Evolutionary conservation across 1,140 invertebrate genomes (phyloP), one percentile per base, ranked within the genome.

Genomic region (Scaptomyza hsui): DNA sequence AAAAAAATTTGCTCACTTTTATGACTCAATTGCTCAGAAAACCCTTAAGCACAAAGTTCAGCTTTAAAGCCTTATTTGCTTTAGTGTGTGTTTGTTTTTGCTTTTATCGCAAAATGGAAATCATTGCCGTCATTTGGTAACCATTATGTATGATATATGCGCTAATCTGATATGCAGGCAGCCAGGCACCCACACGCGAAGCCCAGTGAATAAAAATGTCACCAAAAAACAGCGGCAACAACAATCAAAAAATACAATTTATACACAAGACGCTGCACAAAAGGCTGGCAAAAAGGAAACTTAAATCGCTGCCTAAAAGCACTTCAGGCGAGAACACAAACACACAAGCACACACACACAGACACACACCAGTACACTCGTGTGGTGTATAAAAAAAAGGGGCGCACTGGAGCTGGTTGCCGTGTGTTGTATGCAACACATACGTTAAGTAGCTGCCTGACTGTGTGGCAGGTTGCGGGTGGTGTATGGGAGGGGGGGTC

Each of bases 101-200:
- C 47, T 55, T 47, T 61, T 80, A 85, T 78, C 81, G 70, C 59
- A 44, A 72, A 88, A 81, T 88, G 78, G 82, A 86, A 86, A 86
- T 86, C 77, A 88, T 86, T 88, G 81, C 77, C 81, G 81, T 81
- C 81, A 81, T 85, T 85, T 77, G 81, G 77, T 71, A 86, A 49
- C 81, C 81, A 85, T 86, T 85, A 85, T 48, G 70, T 77, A 85
- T 86, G 81, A 85, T 85, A 85, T 85, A 85, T 86, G 73, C 81
- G 65, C 65, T 77, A 86, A 85, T 85, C 81, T 75, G 81, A 86
- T 85, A 85, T 85, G 73, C 81, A 86, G 62, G 65, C 73, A 18
- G 59, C 42, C 81, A 86, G 62, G 65, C 73, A 18, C 63, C 42
- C 62, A 42, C 42, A 49, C 19, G 41, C 35, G 26, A 29, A 29